Conservation (phyloP, 2,113 vertebrate genomes). For the Ranitomeya imitator region DNA sequence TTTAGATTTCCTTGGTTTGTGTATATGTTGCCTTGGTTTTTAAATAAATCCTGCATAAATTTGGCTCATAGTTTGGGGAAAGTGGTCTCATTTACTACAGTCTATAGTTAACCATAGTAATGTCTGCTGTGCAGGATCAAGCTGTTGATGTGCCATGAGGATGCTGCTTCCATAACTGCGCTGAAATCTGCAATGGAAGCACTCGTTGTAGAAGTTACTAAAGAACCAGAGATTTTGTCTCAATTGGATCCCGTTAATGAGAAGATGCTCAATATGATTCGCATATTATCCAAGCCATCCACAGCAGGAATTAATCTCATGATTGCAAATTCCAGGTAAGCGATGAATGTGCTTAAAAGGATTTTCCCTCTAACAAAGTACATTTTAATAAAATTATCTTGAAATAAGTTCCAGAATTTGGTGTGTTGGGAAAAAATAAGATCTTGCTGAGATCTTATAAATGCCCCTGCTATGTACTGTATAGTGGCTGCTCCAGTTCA, state of each 20-base stretch:
- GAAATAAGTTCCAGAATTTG: too few species aligned
- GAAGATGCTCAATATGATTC: slow-evolving; percentile 80
- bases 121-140: slow-evolving; percentile 78
- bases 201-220: slow-evolving; percentile 87
- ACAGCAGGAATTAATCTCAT: slow-evolving; percentile 82
- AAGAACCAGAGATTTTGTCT: slow-evolving; percentile 80
- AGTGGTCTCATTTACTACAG: not conserved
- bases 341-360: too few species aligned
- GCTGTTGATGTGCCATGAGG: slow-evolving; percentile 76
- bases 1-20: not conserved
- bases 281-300: slow-evolving; percentile 81
- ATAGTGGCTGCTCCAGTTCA: too few species aligned
- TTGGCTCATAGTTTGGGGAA: too few species aligned
- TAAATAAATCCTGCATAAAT: too few species aligned
- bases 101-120: not conserved
- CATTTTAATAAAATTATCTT: too few species aligned
- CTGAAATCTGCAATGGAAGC: slow-evolving; percentile 87
- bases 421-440: too few species aligned
- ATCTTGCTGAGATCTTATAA: too few species aligned
- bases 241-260: slow-evolving; percentile 81
- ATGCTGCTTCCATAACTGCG: slow-evolving; percentile 77
- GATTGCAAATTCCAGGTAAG: slow-evolving; percentile 72
- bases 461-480: too few species aligned
- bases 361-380: too few species aligned
- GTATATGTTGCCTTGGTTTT: not conserved